A percentile compares a stretch with the other conserved stretches of the same genome.
Conservation (phyloP, 1,140 invertebrate genomes). For the Drosophila insularis region DNA sequence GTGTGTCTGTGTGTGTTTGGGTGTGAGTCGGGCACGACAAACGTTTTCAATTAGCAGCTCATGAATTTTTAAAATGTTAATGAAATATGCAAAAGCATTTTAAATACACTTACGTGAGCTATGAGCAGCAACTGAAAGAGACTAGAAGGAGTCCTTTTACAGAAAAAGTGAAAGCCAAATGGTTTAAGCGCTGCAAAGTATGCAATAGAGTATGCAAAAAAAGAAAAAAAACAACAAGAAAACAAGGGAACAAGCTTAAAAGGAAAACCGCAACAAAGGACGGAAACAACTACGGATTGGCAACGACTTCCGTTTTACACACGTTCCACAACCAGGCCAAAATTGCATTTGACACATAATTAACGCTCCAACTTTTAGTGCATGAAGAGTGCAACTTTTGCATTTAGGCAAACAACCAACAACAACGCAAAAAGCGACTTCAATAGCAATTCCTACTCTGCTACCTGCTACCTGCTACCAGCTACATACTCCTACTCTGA, state of each 20-base stretch:
- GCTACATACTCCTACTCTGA: slow-evolving; percentile 13
- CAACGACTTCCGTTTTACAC: slow-evolving; percentile 75
- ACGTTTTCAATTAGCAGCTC: slow-evolving; percentile 82
- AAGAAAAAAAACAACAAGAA: not conserved
- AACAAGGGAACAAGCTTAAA: not conserved
- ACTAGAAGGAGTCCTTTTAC: slow-evolving; percentile 5
- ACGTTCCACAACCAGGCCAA: slow-evolving; percentile 48
- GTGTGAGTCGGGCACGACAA: slow-evolving; percentile 61
- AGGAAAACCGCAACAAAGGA: slow-evolving; percentile 42
- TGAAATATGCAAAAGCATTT: slow-evolving; percentile 77
- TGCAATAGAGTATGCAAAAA: slow-evolving; percentile 43
- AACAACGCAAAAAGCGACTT: slow-evolving; percentile 12
- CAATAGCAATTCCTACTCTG: not conserved
- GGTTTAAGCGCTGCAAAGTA: slow-evolving; percentile 28
- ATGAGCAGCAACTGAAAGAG: not conserved
- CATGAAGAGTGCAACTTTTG: not conserved
- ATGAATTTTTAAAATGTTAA: slow-evolving; percentile 80
- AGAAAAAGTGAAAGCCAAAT: slow-evolving; percentile 64
- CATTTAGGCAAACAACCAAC: slow-evolving; percentile 10
- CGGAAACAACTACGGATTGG: slow-evolving; percentile 75
- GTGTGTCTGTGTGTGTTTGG: slow-evolving; percentile 31
- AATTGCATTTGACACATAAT: slow-evolving; percentile 68
- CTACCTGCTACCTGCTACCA: too few species aligned
- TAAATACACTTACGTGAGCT: slow-evolving; percentile 43
- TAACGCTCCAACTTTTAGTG: slow-evolving; percentile 43